Evolutionary conservation across 2,797 vertebrate species (phyloP), one percentile per base, ranked within the genome.

Genomic region (Enteromius paludinosus): DNA sequence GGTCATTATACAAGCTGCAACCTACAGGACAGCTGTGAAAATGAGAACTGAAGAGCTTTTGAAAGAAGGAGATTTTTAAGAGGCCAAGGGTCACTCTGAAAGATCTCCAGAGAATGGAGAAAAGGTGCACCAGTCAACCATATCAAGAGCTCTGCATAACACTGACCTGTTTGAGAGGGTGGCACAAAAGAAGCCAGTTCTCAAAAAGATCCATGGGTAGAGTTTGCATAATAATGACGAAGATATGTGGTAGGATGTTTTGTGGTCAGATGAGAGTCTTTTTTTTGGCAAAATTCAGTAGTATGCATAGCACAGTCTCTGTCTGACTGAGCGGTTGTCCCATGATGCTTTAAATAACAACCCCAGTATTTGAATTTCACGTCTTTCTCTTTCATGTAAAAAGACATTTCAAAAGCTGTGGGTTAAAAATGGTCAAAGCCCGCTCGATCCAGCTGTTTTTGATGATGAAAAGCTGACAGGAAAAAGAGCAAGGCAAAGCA

Each of bases 391-490:
- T 43, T 65, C 3, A 43, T n/a, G 33, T 28, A 74, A 38, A 30
- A 81, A 81, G n/a, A 38, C 9, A 11, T 66, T 65, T 49, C 4
- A 30, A 33, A 73, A n/a, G 11, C 61, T 28, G 45, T 65, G n/a
- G 45, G 30, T 43, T 82, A 52, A 82, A 65, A 75, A 33, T 0
- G 28, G 66, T 61, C 35, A 74, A 41, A 38, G 59, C 6, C 9
- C 12, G 10, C 45, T 35, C 25, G 2, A 5, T 70, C 8, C n/a
- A 28, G 59, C 23, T 66, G 62, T 72, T 59, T 83, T 20, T 68
- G 81, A 69, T 78, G 70, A 68, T 78, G 33, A 80, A 81, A 83
- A 78, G 28, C 61, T 56, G 71, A 70, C 66, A 66, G 76, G 59
- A 65, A 75, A 81, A 69, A 66, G 66, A 80, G 75, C 38, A 43